Conservation (phyloP, 1,140 invertebrate species). For the Pantala flavescens region DNA sequence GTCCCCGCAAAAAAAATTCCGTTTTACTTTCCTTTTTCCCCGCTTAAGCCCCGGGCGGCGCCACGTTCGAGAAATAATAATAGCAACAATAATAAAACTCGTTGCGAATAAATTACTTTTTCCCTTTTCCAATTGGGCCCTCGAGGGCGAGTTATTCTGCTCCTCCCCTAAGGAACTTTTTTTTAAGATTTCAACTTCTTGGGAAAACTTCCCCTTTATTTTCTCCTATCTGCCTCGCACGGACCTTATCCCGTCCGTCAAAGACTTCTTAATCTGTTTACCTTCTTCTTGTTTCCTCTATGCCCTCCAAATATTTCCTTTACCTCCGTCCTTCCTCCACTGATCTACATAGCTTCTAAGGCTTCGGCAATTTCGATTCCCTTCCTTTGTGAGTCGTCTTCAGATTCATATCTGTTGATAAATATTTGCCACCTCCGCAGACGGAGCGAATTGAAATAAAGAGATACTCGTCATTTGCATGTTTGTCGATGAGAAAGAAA, state of each 20-base stretch:
- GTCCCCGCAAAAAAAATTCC: background rate
- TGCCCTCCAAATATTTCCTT: background rate
- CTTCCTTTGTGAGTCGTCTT: background rate
- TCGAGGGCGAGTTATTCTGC: background rate
- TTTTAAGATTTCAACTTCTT: background rate
- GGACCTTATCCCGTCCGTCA: background rate
- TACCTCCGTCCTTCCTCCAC: background rate
- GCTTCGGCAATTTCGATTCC: too few species aligned
- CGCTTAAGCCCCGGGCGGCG: background rate
- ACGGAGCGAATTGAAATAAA: too few species aligned
- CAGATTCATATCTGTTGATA: slow-evolving; percentile 2
- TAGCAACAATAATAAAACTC: slow-evolving; percentile 3
- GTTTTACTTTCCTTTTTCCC: background rate
- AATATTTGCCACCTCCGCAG: background rate
- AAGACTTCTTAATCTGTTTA: background rate
- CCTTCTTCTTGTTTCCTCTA: background rate
- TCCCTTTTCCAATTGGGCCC: background rate
- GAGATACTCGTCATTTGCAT: too few species aligned
- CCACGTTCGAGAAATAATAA: background rate
- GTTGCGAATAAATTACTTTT: slow-evolving; percentile 6
- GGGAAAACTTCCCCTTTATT: background rate
- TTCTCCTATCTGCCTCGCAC: background rate
- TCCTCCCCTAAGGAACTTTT: background rate
- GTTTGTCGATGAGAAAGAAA: too few species aligned
- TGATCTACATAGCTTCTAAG: too few species aligned